These are phyloP conservation scores for Podarcis lilfordi DNA, from an alignment of 2,797 vertebrate genomes.

Conservation along the genomic window DNA sequence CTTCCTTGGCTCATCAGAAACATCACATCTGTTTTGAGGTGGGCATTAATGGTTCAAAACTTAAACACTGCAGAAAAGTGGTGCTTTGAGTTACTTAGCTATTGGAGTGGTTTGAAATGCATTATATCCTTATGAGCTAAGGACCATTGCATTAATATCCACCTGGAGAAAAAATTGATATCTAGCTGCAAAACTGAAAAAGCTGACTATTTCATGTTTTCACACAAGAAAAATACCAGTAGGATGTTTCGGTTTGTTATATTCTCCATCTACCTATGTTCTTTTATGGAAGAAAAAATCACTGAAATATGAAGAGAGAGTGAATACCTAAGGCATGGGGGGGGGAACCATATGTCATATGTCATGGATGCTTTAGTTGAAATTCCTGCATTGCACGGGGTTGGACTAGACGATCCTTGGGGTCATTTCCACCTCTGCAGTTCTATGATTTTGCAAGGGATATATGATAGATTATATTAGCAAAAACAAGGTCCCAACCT, in stretches of 20 bases:
- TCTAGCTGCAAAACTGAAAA: background rate
- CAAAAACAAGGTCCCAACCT: too few relatives aligned
- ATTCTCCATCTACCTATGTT: background rate
- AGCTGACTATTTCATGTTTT: background rate
- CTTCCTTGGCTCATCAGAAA: background rate
- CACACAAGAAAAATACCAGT: background rate
- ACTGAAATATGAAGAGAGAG: background rate
- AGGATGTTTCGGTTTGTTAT: background rate
- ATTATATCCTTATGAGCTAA: background rate
- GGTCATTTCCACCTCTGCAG: too few relatives aligned
- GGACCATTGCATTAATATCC: background rate
- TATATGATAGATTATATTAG: too few relatives aligned
- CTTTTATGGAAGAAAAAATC: background rate
- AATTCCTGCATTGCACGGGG: too few relatives aligned
- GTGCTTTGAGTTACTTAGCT: background rate
- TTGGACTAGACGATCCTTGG: too few relatives aligned
- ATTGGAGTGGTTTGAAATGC: background rate
- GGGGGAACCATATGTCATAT: too few relatives aligned
- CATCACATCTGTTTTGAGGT: background rate
- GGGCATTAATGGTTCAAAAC: conserved; percentile 7
- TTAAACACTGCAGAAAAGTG: background rate
- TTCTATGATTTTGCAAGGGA: too few relatives aligned
- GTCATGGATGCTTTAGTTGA: too few relatives aligned
- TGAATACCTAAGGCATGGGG: background rate
- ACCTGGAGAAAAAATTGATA: background rate